A percentile compares a stretch with the other conserved stretches of the same genome.
Evolutionary conservation across 1,140 invertebrate species (phyloP).

Genomic region (Cyphomyrmex costatus): DNA sequence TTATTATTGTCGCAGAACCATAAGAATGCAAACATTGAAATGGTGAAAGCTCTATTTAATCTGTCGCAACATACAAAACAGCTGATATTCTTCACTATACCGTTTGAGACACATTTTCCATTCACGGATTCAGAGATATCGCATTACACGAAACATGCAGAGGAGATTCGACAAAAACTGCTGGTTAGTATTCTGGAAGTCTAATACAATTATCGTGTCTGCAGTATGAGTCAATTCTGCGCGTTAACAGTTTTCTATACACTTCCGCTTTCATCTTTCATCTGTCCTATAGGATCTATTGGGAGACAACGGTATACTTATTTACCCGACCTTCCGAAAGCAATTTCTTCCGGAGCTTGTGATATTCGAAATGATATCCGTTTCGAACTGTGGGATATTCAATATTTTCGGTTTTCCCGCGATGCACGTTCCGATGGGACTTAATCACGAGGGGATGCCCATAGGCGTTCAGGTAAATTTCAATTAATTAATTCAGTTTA

Average conservation of each 20-base stretch:
- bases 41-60: slow-evolving; percentile 84
- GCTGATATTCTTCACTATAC: slow-evolving; percentile 81
- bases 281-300: slow-evolving; percentile 85
- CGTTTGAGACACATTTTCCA: slow-evolving; percentile 83
- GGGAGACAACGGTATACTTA: slow-evolving; percentile 90
- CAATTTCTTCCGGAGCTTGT: slow-evolving; percentile 88
- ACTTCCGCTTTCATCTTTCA: neutral
- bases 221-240: neutral
- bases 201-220: neutral
- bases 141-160: slow-evolving; percentile 79
- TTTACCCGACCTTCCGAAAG: slow-evolving; percentile 91
- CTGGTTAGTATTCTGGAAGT: slow-evolving; percentile 74
- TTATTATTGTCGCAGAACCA: slow-evolving; percentile 76
- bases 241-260: neutral
- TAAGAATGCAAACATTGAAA: slow-evolving; percentile 83
- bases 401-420: slow-evolving; percentile 93
- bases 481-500: neutral
- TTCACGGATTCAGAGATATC: slow-evolving; percentile 77
- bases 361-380: slow-evolving; percentile 87
- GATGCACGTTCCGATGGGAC: slow-evolving; percentile 91
- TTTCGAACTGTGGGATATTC: slow-evolving; percentile 91
- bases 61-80: slow-evolving; percentile 83
- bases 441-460: slow-evolving; percentile 89
- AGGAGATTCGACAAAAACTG: slow-evolving; percentile 81
- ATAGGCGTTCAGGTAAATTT: slow-evolving; percentile 90